These are phyloP conservation scores for Ascidia mentula DNA, from an alignment of 23 tunicate species.

Conservation along the genomic window DNA sequence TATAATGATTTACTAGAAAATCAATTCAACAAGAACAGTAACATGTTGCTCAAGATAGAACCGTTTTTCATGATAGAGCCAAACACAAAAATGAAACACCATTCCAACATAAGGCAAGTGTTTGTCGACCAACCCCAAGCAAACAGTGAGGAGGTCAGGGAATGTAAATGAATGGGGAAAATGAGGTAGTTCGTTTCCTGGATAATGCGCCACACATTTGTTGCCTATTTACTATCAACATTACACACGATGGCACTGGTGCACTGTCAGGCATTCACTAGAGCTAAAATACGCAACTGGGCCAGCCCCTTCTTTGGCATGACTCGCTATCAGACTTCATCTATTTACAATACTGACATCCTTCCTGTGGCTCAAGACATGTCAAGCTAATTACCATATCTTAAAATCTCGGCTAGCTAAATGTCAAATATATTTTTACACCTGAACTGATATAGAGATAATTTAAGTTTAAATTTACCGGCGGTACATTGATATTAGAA, in stretches of 20 bases:
- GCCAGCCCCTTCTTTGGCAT: neutral
- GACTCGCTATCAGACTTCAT: neutral
- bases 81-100: too few relatives aligned
- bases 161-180: neutral
- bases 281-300: neutral
- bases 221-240: neutral
- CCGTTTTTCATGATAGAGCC: too few relatives aligned
- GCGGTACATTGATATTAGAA: too few relatives aligned
- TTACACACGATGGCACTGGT: slow-evolving; percentile 27
- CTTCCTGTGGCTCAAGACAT: slow-evolving; percentile 9
- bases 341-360: neutral
- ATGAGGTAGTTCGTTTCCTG: slow-evolving; percentile 1
- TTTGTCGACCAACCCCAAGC: neutral
- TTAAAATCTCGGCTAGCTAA: too few relatives aligned
- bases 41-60: too few relatives aligned
- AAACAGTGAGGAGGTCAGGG: neutral
- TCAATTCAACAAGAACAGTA: too few relatives aligned
- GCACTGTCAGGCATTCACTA: slow-evolving; percentile 2
- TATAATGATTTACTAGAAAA: too few relatives aligned
- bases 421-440: too few relatives aligned
- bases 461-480: too few relatives aligned
- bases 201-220: neutral
- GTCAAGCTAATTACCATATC: too few relatives aligned
- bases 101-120: neutral
- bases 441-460: too few relatives aligned